These are phyloP conservation scores for Pangasius krempfi DNA, from an alignment of 2,797 vertebrate species.

Conservation along the genomic window DNA sequence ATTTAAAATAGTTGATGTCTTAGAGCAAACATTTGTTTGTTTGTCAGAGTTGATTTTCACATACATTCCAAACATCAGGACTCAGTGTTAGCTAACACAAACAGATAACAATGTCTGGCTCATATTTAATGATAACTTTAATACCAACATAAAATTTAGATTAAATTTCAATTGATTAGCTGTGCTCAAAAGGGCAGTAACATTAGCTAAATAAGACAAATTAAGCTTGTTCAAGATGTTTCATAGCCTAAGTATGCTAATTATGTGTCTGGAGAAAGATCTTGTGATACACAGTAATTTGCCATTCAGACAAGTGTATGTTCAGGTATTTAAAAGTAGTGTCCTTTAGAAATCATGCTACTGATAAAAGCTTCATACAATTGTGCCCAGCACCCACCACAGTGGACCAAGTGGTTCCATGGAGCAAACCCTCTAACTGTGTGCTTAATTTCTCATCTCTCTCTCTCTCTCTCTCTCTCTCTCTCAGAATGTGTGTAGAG, in stretches of 20 bases:
- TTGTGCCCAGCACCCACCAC: not conserved
- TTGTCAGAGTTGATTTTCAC: not conserved
- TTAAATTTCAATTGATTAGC: not conserved
- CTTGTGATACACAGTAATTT: not conserved
- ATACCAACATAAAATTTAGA: not conserved
- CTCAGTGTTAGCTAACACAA: not conserved
- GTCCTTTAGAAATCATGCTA: not conserved
- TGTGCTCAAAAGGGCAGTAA: not conserved
- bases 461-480: not conserved
- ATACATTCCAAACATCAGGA: not conserved
- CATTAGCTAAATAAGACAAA: not conserved
- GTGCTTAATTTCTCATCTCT: not conserved
- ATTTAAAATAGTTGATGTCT: not conserved
- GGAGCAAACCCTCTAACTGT: not conserved
- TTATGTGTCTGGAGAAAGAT: not conserved
- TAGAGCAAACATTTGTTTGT: not conserved
- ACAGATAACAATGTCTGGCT: not conserved
- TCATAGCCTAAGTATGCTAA: not conserved
- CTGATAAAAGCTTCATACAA: not conserved
- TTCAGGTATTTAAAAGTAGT: not conserved
- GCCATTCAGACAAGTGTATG: not conserved
- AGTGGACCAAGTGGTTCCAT: not conserved
- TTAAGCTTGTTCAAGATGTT: not conserved
- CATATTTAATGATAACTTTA: not conserved
- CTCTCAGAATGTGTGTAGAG: not conserved